Percentiles rank a stretch among this genome's conserved stretches.
Evolutionary conservation across 2,888 invertebrate genomes (phyloP).

Genomic region (Cheilosia vulpina): DNA sequence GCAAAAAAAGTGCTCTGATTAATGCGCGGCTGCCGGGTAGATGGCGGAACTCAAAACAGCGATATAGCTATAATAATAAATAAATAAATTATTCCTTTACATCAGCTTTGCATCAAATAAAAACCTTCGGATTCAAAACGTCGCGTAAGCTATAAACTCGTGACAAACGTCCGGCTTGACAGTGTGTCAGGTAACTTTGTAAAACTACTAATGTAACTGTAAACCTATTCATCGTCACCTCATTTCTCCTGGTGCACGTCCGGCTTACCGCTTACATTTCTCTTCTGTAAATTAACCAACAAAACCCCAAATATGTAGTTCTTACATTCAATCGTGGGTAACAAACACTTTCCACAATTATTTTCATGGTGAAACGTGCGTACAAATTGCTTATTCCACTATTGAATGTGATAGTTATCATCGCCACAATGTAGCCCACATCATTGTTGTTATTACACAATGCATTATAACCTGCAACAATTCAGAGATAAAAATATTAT

Average conservation of each 20-base stretch:
- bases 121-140: not conserved
- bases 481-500: not conserved
- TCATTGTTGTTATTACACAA: slow-evolving; percentile 11
- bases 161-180: not conserved
- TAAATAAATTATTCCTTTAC: too few species aligned
- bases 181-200: not conserved
- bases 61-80: too few species aligned
- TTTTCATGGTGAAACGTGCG: slow-evolving; percentile 37
- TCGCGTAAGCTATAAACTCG: too few species aligned
- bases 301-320: not conserved
- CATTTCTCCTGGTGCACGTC: slow-evolving; percentile 5
- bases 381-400: slow-evolving; percentile 22
- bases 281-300: not conserved
- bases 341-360: slow-evolving; percentile 18
- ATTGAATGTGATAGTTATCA: not conserved
- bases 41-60: too few species aligned
- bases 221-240: not conserved
- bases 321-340: slow-evolving; percentile 4
- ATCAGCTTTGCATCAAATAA: too few species aligned
- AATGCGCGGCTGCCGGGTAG: too few species aligned
- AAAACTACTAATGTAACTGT: not conserved
- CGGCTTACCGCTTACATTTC: slow-evolving; percentile 10
- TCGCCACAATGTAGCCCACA: not conserved
- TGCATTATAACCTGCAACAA: not conserved
- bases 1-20: too few species aligned